Percentiles rank a stretch among this genome's conserved stretches.
Conservation (phyloP, 2,888 invertebrate species). For the Scrobipalpa atriplicella region DNA sequence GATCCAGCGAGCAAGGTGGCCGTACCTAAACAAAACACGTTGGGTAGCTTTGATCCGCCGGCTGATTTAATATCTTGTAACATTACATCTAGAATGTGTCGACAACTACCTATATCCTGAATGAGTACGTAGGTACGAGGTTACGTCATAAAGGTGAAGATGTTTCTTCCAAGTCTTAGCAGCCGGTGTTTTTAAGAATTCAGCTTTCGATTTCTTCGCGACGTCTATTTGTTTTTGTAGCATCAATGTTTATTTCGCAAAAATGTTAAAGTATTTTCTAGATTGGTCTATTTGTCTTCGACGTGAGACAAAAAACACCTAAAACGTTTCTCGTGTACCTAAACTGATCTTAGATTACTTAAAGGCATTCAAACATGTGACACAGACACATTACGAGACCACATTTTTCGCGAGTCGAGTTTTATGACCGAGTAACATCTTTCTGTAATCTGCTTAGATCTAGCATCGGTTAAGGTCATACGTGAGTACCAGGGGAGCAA, state of each 20-base stretch:
- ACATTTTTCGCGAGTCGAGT: constrained; percentile 13
- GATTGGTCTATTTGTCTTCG: neutral
- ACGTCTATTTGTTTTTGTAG: neutral
- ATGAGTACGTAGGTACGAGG: neutral
- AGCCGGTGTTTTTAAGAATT: neutral
- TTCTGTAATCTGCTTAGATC: constrained; percentile 13
- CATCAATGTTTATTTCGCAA: neutral
- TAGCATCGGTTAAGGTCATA: constrained; percentile 22
- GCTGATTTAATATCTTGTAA: constrained; percentile 1
- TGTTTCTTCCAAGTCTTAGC: neutral
- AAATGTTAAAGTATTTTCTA: neutral
- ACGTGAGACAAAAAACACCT: neutral
- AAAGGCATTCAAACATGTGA: constrained; percentile 4
- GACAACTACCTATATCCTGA: neutral
- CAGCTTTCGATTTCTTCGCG: neutral
- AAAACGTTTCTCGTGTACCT: constrained; percentile 14
- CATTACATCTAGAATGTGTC: neutral
- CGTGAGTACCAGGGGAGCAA: constrained; percentile 19
- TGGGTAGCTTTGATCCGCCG: neutral
- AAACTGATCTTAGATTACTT: constrained; percentile 16
- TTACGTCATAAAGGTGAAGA: neutral
- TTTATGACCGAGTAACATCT: constrained; percentile 12
- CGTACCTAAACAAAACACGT: constrained; percentile 16
- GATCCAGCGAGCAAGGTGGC: constrained; percentile 12
- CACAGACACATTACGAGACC: constrained; percentile 1